These are phyloP conservation scores for Lucilia sericata DNA, from an alignment of 1,140 invertebrate genomes.

Conservation along the genomic window DNA sequence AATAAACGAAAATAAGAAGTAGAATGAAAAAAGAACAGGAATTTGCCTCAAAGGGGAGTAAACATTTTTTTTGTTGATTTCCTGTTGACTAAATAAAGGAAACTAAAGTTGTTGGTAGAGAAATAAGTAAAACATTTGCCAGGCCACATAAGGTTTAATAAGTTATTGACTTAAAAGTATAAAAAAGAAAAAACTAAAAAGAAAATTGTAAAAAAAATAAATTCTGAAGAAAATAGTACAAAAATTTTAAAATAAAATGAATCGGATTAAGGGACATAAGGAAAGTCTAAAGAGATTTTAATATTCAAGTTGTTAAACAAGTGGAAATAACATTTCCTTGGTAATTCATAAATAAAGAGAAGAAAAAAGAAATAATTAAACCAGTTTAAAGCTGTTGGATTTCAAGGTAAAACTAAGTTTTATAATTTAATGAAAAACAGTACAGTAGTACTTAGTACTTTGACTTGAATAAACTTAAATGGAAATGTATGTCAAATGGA, in stretches of 20 bases:
- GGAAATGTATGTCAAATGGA: too few relatives aligned
- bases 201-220: background rate
- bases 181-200: background rate
- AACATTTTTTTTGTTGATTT: conserved; percentile 2
- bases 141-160: conserved; percentile 23
- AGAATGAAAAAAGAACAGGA: background rate
- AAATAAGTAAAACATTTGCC: background rate
- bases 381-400: too few relatives aligned
- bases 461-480: too few relatives aligned
- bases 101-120: background rate
- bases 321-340: too few relatives aligned
- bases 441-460: too few relatives aligned
- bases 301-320: conserved; percentile 5
- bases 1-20: background rate
- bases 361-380: too few relatives aligned
- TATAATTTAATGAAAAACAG: too few relatives aligned
- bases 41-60: conserved; percentile 3
- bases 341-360: too few relatives aligned
- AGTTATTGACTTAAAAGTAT: conserved; percentile 4
- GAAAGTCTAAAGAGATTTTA: background rate
- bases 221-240: background rate
- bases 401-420: too few relatives aligned
- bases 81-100: background rate
- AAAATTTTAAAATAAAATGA: background rate
- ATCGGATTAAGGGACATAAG: background rate